Conservation (phyloP, 2,113 vertebrate genomes). For the Petrocephalus zakoni region DNA sequence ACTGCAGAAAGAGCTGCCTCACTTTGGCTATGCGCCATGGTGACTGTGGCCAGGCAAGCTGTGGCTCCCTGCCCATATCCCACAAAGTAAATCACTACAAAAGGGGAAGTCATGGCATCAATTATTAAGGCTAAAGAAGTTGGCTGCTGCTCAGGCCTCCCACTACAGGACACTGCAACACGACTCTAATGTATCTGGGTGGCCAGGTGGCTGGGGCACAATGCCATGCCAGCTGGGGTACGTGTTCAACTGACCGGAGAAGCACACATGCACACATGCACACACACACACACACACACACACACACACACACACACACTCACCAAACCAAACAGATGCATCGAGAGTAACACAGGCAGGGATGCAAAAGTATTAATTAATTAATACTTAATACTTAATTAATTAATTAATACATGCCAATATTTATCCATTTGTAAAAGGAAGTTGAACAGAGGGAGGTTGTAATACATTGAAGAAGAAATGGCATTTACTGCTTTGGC, state of each 20-base stretch:
- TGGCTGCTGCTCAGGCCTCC: conserved; percentile 27
- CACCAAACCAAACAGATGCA: background rate
- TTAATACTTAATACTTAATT: too few species aligned
- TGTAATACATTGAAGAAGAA: background rate
- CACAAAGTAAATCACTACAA: conserved; percentile 33
- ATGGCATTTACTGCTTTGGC: background rate
- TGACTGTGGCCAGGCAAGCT: background rate
- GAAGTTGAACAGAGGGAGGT: background rate
- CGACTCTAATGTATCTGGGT: conserved; percentile 37
- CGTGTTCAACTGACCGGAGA: background rate
- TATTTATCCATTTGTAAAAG: background rate
- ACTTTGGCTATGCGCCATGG: conserved; percentile 17
- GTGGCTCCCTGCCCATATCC: conserved; percentile 22
- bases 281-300: background rate
- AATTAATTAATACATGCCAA: too few species aligned
- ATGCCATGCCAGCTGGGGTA: conserved; percentile 16
- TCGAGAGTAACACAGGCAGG: background rate
- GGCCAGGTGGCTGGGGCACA: conserved; percentile 42
- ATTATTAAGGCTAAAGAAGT: conserved; percentile 36
- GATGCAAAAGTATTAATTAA: background rate
- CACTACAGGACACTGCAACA: conserved; percentile 23
- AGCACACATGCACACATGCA: background rate
- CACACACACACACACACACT: background rate
- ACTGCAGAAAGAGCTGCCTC: background rate
- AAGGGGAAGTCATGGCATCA: conserved; percentile 32